Evolutionary conservation across 2,888 invertebrate species (phyloP), one percentile per base, ranked within the genome.

Genomic region (Operophtera brumata): DNA sequence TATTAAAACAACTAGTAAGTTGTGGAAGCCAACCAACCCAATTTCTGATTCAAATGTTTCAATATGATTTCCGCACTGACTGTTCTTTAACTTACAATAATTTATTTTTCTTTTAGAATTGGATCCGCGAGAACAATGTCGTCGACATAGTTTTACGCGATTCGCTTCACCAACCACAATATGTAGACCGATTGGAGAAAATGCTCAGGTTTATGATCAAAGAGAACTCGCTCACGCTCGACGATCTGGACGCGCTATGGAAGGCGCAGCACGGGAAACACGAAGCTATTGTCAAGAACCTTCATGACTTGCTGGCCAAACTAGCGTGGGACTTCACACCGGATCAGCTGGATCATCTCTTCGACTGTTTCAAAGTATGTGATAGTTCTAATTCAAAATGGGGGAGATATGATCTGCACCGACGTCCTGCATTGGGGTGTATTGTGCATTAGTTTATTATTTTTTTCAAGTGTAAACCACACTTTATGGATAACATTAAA

Each of bases 241-340:
- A 95, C 65, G 99, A 99, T 82, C 91, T 99, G 67, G 98, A 99
- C 78, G 96, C 96, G 10, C 95, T 99, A 61, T 99, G 99, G 99
- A 96, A 96, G 50, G 98, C 99, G 3, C 99, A 99, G 88, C 96
- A 96, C 57, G 98, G 98, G 11, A 99, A 99, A 86, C 99, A 99
- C 82, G 99, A 99, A 83, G 98, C 98, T 7, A 99, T 99, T 69
- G 99, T 99, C 7, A 99, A 97, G 84, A 99, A 99, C 80, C 95
- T 99, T 37, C 99, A 99, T 78, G 99, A 99, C 80, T 89, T 99
- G 64, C 84, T 99, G 55, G 98, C 99, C 8, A 99, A 99, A 85
- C 91, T 99, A 47, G 99, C 99, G 0, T 99, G 98, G 98, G 99
- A 99, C 82, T 99, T 99, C 82, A 96, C 97, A 62, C 97, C 98